Percentiles rank a stretch among this genome's conserved stretches.
Evolutionary conservation across 2,888 invertebrate genomes (phyloP).

Genomic region (Brenthis ino): DNA sequence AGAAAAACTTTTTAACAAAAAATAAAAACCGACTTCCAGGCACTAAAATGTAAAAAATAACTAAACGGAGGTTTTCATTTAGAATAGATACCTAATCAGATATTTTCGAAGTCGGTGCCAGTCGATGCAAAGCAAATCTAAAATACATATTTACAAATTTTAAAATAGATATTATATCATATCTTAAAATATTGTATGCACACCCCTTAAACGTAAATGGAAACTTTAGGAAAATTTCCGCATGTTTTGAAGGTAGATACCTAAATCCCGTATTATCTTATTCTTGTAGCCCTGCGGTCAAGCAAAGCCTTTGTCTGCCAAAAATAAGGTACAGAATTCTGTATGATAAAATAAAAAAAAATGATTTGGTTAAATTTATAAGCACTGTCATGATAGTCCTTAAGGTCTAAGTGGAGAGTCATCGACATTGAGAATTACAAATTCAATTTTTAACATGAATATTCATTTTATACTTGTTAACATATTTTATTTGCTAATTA

Average conservation of each 20-base stretch:
- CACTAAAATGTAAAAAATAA: too few species aligned
- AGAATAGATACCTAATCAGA: neutral
- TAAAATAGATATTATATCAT: neutral
- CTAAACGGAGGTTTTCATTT: too few species aligned
- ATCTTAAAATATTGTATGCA: neutral
- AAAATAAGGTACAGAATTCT: conserved; percentile 16
- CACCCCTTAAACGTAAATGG: conserved; percentile 9
- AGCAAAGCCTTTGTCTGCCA: conserved; percentile 15
- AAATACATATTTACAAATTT: too few species aligned
- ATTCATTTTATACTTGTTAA: too few species aligned
- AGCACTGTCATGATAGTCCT: neutral
- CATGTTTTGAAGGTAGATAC: conserved; percentile 8
- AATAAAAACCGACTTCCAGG: neutral
- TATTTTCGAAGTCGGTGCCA: too few species aligned
- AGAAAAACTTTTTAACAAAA: too few species aligned
- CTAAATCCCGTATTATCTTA: conserved; percentile 24
- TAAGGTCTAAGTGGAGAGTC: neutral
- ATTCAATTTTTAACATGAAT: too few species aligned
- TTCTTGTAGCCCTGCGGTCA: conserved; percentile 25
- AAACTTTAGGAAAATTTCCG: conserved; percentile 21
- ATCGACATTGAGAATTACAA: too few species aligned
- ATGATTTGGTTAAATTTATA: neutral
- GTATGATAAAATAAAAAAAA: neutral
- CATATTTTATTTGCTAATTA: too few species aligned
- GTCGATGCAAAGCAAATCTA: too few species aligned